Conservation (phyloP, 2,888 invertebrate genomes). For the Geophilus truncorum region DNA sequence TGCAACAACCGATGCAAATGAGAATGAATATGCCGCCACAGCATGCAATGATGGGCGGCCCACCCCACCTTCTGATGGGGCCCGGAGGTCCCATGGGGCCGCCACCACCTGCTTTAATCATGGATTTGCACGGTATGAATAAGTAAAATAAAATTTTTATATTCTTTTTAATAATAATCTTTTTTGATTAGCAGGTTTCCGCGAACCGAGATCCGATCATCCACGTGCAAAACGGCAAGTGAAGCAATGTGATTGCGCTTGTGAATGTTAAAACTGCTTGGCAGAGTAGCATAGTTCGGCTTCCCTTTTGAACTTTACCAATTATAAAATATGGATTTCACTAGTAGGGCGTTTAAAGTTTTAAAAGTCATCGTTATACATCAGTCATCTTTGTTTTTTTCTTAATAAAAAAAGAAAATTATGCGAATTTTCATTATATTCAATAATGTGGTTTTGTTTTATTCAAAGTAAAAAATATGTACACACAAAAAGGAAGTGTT, state of each 20-base stretch:
- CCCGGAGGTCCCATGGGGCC: conserved; percentile 28
- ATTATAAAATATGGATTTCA: not conserved
- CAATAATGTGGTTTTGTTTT: too few species aligned
- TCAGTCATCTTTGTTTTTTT: not conserved
- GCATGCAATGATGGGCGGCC: not conserved
- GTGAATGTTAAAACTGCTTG: not conserved
- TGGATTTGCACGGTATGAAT: not conserved
- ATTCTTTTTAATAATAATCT: not conserved
- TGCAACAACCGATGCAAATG: conserved; percentile 12
- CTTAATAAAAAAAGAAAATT: not conserved
- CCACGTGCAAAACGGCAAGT: conserved; percentile 10
- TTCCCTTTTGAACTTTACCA: not conserved
- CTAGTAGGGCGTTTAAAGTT: not conserved
- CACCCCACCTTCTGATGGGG: conserved; percentile 1
- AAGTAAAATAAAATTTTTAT: not conserved
- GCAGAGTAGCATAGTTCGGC: not conserved
- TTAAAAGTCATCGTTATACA: conserved; percentile 1
- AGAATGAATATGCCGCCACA: not conserved
- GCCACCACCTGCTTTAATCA: conserved; percentile 9
- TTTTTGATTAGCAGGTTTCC: not conserved
- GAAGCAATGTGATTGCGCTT: conserved; percentile 24
- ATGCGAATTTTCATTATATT: not conserved
- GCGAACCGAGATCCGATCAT: conserved; percentile 23
- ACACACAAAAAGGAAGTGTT: too few species aligned
- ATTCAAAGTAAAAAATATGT: too few species aligned